Percentiles rank a stretch among this genome's conserved stretches.
phyloP scores from a whole-genome alignment of 2,113 vertebrate species.

The Myiopsitta monachus region DNA sequence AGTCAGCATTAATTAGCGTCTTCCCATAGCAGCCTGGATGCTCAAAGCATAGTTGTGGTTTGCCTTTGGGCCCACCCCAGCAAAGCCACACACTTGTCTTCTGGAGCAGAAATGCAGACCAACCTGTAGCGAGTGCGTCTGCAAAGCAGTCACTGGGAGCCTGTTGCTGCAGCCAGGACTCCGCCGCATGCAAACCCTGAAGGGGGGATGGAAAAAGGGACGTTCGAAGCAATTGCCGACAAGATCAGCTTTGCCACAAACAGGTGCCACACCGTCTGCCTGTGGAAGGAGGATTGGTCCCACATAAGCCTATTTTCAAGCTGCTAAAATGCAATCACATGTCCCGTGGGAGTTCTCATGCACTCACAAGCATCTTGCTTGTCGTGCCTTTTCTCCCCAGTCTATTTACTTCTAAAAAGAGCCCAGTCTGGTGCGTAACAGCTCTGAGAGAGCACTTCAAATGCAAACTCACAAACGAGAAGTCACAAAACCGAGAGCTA shows the following conservation, averaged over 20 bases:
- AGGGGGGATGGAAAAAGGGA: background rate
- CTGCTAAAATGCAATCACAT: background rate
- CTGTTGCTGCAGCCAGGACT: background rate
- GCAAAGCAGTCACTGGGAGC: background rate
- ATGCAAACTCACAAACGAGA: background rate
- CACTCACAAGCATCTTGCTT: background rate
- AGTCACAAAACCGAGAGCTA: background rate
- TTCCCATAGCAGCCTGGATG: background rate
- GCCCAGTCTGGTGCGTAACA: background rate
- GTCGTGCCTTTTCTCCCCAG: background rate
- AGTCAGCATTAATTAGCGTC: background rate
- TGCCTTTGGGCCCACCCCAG: background rate
- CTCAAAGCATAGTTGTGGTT: background rate
- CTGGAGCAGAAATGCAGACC: background rate
- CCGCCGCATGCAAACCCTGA: rapidly evolving
- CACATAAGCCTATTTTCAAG: background rate
- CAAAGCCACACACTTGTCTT: background rate
- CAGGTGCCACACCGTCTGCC: background rate
- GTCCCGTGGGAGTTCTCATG: slow-evolving; percentile 24
- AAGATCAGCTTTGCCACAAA: background rate
- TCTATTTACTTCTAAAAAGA: background rate
- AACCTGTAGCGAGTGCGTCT: background rate
- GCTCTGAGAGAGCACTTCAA: background rate
- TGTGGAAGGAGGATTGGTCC: background rate
- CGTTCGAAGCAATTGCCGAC: background rate